Base-by-base conservation (phyloP, 2,888 invertebrate species). In the Anticlea derivata region DNA sequence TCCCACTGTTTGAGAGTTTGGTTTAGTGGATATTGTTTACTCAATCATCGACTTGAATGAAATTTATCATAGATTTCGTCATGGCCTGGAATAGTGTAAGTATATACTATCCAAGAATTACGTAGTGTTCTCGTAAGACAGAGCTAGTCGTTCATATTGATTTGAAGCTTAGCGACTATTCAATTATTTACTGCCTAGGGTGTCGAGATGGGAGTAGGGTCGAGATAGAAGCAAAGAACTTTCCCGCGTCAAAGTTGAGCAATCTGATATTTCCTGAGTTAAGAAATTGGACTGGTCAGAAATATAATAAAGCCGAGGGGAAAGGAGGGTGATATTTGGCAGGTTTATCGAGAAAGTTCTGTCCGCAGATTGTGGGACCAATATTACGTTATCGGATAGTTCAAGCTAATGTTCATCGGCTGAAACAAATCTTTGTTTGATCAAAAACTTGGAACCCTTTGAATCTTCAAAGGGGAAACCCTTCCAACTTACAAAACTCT, bases 291-390 rank as follows among this genome's bases (percentile, higher is more conserved):
- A 48, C 50, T 54, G 56, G 27, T 34, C 20, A 45, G 47, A 30
- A 17, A 39, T 50, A 35, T 35, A 51, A 51, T 31, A 13, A 55
- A 50, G 60, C 50, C 11, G 8, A 12, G 33, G 37, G 13, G n/a
- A 55, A 54, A 34, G 24, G 50, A 59, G 34, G 51, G 61, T 61
- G 64, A 64, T 64, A 63, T 65, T 70, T 66, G 62, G 62, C 62
- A 66, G 73, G 63, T 71, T 71, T 70, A 73, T 69, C 64, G 67
- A 69, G 63, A 68, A 71, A 70, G 63, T 70, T 70, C 43, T 60
- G 50, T 55, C 60, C 57, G 31, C 60, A 57, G 54, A 55, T 60
- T 51, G 50, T 40, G 40, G 26, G n/a, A 44, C 34, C 58, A 48
- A 52, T 58, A 58, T 55, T 55, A 50, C 58, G 43, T 43, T 47